A percentile compares a stretch with the other conserved stretches of the same genome.
These are phyloP conservation scores for Caenorhabditis virilis DNA, from an alignment of 2,888 invertebrate genomes.

Conservation along the genomic window DNA sequence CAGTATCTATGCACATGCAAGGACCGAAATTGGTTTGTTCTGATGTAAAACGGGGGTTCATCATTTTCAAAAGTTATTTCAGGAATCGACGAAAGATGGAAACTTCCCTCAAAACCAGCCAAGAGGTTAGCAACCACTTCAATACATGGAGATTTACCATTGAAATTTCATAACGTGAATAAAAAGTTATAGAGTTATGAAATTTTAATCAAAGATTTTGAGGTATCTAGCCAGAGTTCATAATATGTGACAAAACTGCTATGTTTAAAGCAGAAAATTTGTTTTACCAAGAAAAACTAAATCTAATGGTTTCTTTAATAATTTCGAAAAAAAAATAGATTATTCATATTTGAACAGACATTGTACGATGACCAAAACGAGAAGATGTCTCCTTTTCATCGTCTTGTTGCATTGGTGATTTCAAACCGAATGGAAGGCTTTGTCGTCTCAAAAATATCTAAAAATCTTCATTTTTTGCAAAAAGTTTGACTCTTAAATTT, in stretches of 20 bases:
- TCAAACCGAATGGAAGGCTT: conserved; percentile 24
- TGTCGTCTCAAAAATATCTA: conserved; percentile 23
- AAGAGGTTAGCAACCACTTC: conserved; percentile 34
- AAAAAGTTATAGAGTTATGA: no score
- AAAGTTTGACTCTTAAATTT: neutral
- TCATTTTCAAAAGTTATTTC: conserved; percentile 1
- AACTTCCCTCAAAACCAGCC: conserved; percentile 9
- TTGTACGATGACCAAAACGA: conserved; percentile 20
- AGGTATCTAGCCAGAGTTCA: no score
- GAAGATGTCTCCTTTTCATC: no score
- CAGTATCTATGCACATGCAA: conserved; percentile 50
- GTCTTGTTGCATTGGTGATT: no score
- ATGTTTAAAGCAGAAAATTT: no score
- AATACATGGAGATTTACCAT: conserved; percentile 24
- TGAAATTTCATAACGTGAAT: conserved; percentile 6
- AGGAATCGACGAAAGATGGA: conserved; percentile 11
- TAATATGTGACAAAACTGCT: no score
- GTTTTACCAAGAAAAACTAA: neutral
- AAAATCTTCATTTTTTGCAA: neutral
- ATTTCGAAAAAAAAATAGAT: neutral
- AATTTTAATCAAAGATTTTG: no score
- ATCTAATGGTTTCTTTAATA: neutral
- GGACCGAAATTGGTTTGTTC: conserved; percentile 45
- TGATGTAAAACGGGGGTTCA: no score
- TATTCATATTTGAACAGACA: conserved; percentile 30